Evolutionary conservation across 2,113 vertebrate species (phyloP).

Genomic region (Malurus elegans): DNA sequence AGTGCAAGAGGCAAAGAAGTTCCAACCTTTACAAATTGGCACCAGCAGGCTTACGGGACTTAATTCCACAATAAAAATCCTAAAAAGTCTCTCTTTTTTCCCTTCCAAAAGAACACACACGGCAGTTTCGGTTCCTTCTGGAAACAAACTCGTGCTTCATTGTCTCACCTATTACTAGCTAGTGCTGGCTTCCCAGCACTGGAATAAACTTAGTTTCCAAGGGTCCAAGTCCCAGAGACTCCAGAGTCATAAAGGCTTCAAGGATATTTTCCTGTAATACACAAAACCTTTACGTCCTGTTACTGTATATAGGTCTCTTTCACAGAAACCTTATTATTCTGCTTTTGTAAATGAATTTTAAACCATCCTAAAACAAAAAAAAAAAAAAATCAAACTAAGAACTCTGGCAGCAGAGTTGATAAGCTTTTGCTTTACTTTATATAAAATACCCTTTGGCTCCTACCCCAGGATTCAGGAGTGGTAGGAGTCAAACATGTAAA

Average conservation of each 20-base stretch:
- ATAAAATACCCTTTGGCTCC: constrained; percentile 23
- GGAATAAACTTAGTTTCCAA: constrained; percentile 63
- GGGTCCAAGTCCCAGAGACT: constrained; percentile 77
- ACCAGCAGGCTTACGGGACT: constrained; percentile 69
- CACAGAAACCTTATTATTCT: constrained; percentile 48
- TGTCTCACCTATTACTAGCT: constrained; percentile 29
- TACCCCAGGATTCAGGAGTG: constrained; percentile 49
- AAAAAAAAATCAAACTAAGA: not conserved
- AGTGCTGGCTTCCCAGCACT: constrained; percentile 58
- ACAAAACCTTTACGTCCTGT: constrained; percentile 50
- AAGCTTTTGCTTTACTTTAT: constrained; percentile 52
- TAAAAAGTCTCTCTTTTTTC: constrained; percentile 42
- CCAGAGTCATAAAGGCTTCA: constrained; percentile 46
- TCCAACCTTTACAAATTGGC: constrained; percentile 45
- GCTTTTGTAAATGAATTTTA: constrained; percentile 60
- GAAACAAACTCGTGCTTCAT: constrained; percentile 55
- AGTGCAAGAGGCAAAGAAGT: constrained; percentile 64
- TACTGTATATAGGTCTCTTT: constrained; percentile 51
- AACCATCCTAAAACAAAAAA: not conserved
- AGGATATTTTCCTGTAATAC: constrained; percentile 52
- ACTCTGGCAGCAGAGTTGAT: constrained; percentile 48
- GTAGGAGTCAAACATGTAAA: constrained; percentile 56
- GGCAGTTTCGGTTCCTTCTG: constrained; percentile 66
- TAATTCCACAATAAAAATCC: not conserved
- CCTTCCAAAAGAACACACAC: constrained; percentile 53